Evolutionary conservation across 2,113 vertebrate genomes (phyloP).

Genomic region (Thamnaconus septentrionalis): DNA sequence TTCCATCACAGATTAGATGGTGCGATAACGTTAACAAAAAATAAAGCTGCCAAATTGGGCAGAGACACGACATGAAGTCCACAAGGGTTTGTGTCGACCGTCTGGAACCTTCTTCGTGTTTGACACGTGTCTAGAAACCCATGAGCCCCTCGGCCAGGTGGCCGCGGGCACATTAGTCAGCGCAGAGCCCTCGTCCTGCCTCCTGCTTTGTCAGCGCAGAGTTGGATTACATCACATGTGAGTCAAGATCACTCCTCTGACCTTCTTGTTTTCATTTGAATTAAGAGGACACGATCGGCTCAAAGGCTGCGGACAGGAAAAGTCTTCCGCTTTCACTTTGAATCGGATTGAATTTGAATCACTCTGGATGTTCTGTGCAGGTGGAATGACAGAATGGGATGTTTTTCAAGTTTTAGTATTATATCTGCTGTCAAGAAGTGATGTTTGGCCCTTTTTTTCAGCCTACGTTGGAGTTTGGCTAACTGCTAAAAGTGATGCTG

Average conservation of each 20-base stretch:
- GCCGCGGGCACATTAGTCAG: slow-evolving; percentile 51
- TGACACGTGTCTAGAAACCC: slow-evolving; percentile 42
- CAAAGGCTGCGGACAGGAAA: background rate
- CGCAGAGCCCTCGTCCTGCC: slow-evolving; percentile 23
- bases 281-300: slow-evolving; percentile 8
- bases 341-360: background rate
- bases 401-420: no score
- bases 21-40: slow-evolving; percentile 10
- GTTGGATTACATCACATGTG: slow-evolving; percentile 58
- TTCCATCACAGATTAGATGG: background rate
- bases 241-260: slow-evolving; percentile 53
- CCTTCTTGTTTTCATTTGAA: slow-evolving; percentile 34
- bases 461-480: no score
- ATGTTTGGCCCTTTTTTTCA: no score
- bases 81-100: slow-evolving; percentile 21
- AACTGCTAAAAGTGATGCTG: no score
- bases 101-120: slow-evolving; percentile 35
- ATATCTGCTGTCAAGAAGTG: no score
- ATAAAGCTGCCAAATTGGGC: background rate
- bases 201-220: slow-evolving; percentile 43
- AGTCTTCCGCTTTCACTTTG: slow-evolving; percentile 2
- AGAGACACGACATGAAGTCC: slow-evolving; percentile 14
- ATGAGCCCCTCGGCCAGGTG: slow-evolving; percentile 29
- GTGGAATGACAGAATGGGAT: background rate
- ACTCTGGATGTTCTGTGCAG: background rate